A percentile compares a stretch with the other conserved stretches of the same genome.
phyloP scores from a whole-genome alignment of 2,888 invertebrate genomes.

The Drosophila neutralis region DNA sequence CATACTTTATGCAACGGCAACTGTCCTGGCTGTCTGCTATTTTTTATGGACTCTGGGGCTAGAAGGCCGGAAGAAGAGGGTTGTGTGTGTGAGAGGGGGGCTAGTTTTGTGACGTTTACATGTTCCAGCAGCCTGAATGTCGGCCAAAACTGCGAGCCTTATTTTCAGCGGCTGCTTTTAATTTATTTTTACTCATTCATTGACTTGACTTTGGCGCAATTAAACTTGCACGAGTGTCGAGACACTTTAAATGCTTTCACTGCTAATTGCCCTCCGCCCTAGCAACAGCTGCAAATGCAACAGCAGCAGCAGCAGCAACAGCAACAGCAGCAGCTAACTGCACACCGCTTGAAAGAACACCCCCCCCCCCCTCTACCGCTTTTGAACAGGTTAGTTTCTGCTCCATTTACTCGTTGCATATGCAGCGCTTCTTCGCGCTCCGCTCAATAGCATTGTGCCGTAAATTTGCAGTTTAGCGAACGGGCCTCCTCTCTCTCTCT shows the following conservation, averaged over 20 bases:
- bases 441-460: conserved; percentile 41
- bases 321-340: conserved; percentile 3
- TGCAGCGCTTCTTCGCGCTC: conserved; percentile 8
- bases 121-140: conserved; percentile 23
- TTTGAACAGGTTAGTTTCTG: conserved; percentile 28
- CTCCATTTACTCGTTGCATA: conserved; percentile 25
- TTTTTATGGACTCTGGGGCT: conserved; percentile 1
- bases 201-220: conserved; percentile 61
- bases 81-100: neutral
- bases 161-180: conserved; percentile 39
- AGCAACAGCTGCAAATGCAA: conserved; percentile 22
- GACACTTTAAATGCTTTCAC: conserved; percentile 55
- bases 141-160: conserved; percentile 33
- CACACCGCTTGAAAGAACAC: neutral
- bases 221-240: conserved; percentile 59
- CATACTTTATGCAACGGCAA: conserved; percentile 65
- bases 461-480: conserved; percentile 67
- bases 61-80: neutral
- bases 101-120: neutral
- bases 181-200: conserved; percentile 61
- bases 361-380: too few relatives aligned
- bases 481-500: neutral
- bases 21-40: conserved; percentile 21
- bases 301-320: neutral
- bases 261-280: conserved; percentile 55